phyloP scores from a whole-genome alignment of 2,888 invertebrate species.

The Plebejus argus region DNA sequence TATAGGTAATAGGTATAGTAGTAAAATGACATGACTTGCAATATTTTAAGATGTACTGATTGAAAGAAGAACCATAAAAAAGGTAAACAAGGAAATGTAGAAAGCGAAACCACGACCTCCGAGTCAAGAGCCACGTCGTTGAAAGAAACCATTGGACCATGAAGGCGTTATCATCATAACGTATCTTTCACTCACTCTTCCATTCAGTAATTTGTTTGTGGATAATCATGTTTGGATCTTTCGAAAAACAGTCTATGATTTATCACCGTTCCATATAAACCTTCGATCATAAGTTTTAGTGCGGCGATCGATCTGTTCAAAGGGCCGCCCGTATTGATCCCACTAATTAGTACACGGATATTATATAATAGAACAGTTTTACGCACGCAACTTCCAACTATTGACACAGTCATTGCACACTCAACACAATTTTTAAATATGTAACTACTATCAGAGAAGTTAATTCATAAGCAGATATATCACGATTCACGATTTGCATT shows the following conservation, averaged over 20 bases:
- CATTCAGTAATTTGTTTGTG: neutral
- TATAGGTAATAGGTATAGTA: no score
- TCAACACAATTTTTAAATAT: neutral
- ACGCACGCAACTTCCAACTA: neutral
- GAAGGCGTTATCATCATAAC: neutral
- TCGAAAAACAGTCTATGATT: neutral
- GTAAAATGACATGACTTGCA: no score
- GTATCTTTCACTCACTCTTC: neutral
- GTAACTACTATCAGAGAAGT: no score
- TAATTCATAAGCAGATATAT: no score
- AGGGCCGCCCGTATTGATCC: neutral
- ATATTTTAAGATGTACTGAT: no score
- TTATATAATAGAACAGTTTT: constrained; percentile 15
- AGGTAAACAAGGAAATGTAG: no score
- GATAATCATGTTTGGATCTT: neutral
- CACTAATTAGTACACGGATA: constrained; percentile 15
- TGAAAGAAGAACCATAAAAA: no score
- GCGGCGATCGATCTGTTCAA: neutral
- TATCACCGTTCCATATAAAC: neutral
- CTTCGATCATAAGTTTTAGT: neutral
- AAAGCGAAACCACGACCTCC: no score
- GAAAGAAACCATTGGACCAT: no score
- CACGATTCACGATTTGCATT: no score
- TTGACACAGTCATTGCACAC: neutral
- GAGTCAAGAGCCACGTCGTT: no score